Evolutionary conservation across 2,113 vertebrate genomes (phyloP), one percentile per base, ranked within the genome.

Genomic region (Proterorhinus semilunaris): DNA sequence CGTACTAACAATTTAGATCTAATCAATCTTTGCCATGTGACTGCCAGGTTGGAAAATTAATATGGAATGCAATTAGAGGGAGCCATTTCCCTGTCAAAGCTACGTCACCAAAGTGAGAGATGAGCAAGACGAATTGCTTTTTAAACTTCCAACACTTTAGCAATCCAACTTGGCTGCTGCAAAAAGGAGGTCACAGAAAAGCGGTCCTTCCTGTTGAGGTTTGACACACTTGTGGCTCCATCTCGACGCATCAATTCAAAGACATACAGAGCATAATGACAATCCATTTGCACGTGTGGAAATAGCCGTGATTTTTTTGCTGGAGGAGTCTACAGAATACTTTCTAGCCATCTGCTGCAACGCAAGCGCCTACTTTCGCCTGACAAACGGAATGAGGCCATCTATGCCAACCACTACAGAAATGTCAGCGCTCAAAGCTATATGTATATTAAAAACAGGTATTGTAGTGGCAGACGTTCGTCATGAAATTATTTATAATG

Each of bases 41-140:
- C 89, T 89, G 84, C 78, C 80, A 88, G 88, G 78, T 86, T 79
- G 85, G 80, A 84, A 88, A 91, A 89, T 91, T 75, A 85, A 90
- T 85, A 85, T 84, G 73, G 78, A 89, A 80, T 79, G 82, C 86
- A 90, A 90, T 91, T 88, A 89, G 75, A 88, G 82, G 86, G 85
- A 86, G 83, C 74, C 79, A 84, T 87, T 79, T 80, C 78, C 63
- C 75, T 73, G 81, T 85, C 83, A 86, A 65, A 79, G 77, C 83
- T 75, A 69, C 74, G 74, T 71, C 59, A 16, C 53, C 59, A 76
- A 63, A 67, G 17, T 54, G 15, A 67, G 75, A 80, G 68, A 74
- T 78, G 64, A 12, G 51, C 9, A 59, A 69, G 68, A 74, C 66
- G 68, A 72, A 57, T 6, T 13, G 46, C 49, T 57, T 84, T 76